Percentiles rank a stretch among this genome's conserved stretches.
Evolutionary conservation across 1,140 invertebrate species (phyloP).

Genomic region (Radopholus similis): DNA sequence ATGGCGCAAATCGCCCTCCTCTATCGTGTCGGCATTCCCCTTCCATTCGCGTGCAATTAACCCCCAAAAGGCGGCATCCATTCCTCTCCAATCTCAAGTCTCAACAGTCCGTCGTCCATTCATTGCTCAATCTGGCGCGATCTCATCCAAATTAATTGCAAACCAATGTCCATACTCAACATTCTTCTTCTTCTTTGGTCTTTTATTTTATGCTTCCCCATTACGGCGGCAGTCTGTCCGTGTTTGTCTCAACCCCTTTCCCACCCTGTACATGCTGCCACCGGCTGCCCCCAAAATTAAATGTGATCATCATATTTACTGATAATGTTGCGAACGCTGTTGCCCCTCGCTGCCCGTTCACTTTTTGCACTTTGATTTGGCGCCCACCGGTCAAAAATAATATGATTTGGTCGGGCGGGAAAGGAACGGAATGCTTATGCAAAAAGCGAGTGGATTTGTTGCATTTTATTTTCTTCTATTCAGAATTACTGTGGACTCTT

Average conservation of each 20-base stretch:
- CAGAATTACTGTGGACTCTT: too few species aligned
- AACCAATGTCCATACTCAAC: not conserved
- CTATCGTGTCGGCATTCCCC: slow-evolving; percentile 6
- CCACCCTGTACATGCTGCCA: not conserved
- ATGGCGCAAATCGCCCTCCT: slow-evolving; percentile 1
- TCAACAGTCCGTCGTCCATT: not conserved
- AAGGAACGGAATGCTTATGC: too few species aligned
- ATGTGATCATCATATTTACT: not conserved
- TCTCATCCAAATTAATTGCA: not conserved
- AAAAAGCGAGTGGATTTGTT: too few species aligned
- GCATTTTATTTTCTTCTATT: too few species aligned
- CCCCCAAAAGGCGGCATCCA: not conserved
- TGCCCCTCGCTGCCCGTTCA: too few species aligned
- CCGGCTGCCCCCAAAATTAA: not conserved
- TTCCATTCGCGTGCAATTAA: too few species aligned
- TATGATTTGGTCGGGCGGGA: too few species aligned
- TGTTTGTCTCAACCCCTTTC: not conserved
- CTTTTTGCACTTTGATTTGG: too few species aligned
- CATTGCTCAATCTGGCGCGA: not conserved
- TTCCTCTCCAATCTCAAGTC: not conserved
- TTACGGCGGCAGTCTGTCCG: not conserved
- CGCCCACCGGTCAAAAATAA: too few species aligned
- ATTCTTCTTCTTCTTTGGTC: not conserved
- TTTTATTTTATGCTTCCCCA: not conserved
- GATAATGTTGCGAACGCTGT: slow-evolving; percentile 7